phyloP scores from a whole-genome alignment of 1,140 invertebrate species.

The Schlechtendalia chinensis region DNA sequence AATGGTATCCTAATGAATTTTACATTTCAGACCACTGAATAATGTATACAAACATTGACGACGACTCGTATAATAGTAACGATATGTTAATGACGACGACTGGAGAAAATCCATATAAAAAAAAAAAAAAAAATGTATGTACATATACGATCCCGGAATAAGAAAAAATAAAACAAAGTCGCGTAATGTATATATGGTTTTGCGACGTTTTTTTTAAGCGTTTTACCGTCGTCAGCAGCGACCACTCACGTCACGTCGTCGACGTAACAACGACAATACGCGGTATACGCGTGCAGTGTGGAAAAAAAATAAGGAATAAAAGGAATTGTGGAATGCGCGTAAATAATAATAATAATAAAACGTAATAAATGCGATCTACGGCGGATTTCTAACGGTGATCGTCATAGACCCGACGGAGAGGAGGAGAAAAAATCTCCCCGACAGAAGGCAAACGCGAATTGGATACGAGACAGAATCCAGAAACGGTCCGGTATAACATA shows the following conservation, averaged over 20 bases:
- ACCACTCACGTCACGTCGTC: neutral
- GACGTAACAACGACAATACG: neutral
- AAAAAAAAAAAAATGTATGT: neutral
- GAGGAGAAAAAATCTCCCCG: too few relatives aligned
- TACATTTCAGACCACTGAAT: constrained; percentile 17
- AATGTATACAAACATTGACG: neutral
- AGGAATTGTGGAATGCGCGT: neutral
- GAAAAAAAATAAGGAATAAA: neutral
- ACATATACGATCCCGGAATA: neutral
- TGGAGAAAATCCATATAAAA: neutral
- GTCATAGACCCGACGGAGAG: too few relatives aligned
- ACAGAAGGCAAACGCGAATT: too few relatives aligned
- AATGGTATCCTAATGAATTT: neutral
- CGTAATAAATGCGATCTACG: neutral
- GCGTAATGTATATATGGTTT: neutral
- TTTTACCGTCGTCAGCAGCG: neutral
- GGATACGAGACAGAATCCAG: too few relatives aligned
- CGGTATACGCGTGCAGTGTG: neutral
- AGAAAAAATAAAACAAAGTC: constrained; percentile 17
- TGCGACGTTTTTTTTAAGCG: neutral
- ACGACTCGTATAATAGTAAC: neutral
- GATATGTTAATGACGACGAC: neutral
- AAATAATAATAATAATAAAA: constrained; percentile 9
- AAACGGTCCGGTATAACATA: too few relatives aligned
- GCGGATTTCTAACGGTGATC: constrained; percentile 17